Conservation (phyloP, 2,797 vertebrate species). For the Coracias cyanogaster region DNA sequence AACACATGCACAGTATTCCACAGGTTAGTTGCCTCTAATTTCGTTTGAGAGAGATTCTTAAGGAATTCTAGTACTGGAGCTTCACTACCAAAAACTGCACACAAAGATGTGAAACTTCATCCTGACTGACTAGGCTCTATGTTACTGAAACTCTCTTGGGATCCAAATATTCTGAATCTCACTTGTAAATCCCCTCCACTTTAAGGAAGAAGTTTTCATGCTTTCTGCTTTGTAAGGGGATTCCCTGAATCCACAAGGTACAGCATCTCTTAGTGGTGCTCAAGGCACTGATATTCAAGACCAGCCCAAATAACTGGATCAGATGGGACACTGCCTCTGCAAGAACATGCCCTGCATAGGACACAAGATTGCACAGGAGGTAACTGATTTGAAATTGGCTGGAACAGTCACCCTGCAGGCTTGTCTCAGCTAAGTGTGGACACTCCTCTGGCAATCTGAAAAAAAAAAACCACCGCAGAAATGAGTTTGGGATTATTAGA, state of each 20-base stretch:
- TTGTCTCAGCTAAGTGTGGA: neutral
- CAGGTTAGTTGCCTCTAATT: neutral
- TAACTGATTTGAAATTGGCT: neutral
- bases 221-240: neutral
- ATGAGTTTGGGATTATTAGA: neutral
- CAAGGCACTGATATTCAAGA: neutral
- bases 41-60: neutral
- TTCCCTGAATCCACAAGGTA: neutral
- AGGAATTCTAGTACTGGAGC: neutral
- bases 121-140: neutral
- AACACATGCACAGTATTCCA: neutral
- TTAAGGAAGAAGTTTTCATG: neutral
- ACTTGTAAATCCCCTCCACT: neutral
- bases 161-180: neutral
- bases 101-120: neutral
- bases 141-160: neutral
- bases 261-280: neutral
- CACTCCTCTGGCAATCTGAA: neutral
- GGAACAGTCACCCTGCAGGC: neutral
- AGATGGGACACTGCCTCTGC: neutral
- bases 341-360: neutral
- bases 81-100: neutral
- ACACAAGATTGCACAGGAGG: neutral
- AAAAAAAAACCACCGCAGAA: neutral
- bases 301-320: neutral